Percentiles rank a stretch among this genome's conserved stretches.
Evolutionary conservation across 2,113 vertebrate genomes (phyloP).

Genomic region (Silurus glanis): DNA sequence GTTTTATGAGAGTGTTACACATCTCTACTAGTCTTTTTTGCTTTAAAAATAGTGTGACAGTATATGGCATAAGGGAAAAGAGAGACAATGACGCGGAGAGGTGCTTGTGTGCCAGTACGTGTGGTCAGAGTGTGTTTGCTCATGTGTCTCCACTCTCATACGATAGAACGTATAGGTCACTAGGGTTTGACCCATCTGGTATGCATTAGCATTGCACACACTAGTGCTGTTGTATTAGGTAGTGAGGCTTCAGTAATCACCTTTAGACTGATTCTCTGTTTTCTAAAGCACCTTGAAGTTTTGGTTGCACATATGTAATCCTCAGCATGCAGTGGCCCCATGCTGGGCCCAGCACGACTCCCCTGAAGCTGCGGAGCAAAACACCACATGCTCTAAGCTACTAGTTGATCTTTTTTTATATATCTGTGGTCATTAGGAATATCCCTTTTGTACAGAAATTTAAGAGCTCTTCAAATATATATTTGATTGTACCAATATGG

Average conservation of each 20-base stretch:
- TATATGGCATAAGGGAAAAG: constrained; percentile 12
- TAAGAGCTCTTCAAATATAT: background rate
- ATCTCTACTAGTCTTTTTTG: background rate
- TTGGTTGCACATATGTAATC: constrained; percentile 52
- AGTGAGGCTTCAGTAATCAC: constrained; percentile 37
- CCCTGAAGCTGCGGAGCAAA: constrained; percentile 28
- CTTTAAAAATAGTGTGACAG: background rate
- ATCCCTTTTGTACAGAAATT: background rate
- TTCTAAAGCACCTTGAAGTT: constrained; percentile 33
- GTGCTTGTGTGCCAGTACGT: constrained; percentile 24
- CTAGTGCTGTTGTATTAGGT: constrained; percentile 29
- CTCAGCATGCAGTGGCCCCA: constrained; percentile 24
- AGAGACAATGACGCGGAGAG: background rate
- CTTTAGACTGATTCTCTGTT: background rate
- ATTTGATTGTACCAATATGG: background rate
- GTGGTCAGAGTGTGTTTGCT: constrained; percentile 37
- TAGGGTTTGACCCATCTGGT: constrained; percentile 44
- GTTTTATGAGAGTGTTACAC: background rate
- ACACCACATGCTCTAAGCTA: constrained; percentile 5
- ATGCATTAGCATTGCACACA: constrained; percentile 43
- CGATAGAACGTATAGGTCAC: constrained; percentile 35
- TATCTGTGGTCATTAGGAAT: constrained; percentile 25
- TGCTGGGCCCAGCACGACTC: constrained; percentile 30
- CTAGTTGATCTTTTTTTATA: background rate
- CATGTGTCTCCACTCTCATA: constrained; percentile 23